Percentiles rank a stretch among this genome's conserved stretches.
Evolutionary conservation across 1,140 invertebrate species (phyloP).

Genomic region (Aplysia californica): DNA sequence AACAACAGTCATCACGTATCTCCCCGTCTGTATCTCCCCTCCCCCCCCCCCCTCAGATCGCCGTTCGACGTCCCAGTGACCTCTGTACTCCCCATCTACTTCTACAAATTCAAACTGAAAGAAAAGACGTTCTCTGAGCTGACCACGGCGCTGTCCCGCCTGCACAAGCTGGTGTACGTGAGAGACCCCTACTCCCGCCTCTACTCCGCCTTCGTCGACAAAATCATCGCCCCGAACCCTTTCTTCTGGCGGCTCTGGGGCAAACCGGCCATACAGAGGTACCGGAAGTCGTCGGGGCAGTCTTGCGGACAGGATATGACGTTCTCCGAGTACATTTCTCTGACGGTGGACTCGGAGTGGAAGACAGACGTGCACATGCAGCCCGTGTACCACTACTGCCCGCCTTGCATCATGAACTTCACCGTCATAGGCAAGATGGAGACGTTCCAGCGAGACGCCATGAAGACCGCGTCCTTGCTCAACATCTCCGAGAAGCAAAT

Average conservation of each 20-base stretch:
- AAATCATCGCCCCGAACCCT: constrained; percentile 22
- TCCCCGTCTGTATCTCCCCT: no score
- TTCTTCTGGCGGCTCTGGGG: constrained; percentile 14
- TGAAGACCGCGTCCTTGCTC: constrained; percentile 43
- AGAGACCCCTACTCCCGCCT: constrained; percentile 20
- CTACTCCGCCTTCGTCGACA: constrained; percentile 27
- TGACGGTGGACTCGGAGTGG: constrained; percentile 7
- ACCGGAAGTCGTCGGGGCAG: not conserved
- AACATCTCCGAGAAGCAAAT: constrained; percentile 41
- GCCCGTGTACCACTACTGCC: constrained; percentile 51
- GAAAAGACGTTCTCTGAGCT: no score
- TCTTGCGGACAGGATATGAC: constrained; percentile 33
- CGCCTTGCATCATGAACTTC: constrained; percentile 52
- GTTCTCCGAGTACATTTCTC: constrained; percentile 30
- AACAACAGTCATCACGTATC: no score
- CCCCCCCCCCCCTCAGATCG: no score
- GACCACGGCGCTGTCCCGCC: no score
- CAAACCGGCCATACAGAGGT: not conserved
- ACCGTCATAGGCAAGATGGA: constrained; percentile 57
- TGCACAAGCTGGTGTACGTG: constrained; percentile 7
- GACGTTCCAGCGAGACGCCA: constrained; percentile 53
- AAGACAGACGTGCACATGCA: constrained; percentile 47
- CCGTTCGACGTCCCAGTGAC: no score
- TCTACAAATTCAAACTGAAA: no score
- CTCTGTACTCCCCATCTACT: no score